Base-by-base conservation (phyloP, 1,140 invertebrate species). In the Babylonia areolata region DNA sequence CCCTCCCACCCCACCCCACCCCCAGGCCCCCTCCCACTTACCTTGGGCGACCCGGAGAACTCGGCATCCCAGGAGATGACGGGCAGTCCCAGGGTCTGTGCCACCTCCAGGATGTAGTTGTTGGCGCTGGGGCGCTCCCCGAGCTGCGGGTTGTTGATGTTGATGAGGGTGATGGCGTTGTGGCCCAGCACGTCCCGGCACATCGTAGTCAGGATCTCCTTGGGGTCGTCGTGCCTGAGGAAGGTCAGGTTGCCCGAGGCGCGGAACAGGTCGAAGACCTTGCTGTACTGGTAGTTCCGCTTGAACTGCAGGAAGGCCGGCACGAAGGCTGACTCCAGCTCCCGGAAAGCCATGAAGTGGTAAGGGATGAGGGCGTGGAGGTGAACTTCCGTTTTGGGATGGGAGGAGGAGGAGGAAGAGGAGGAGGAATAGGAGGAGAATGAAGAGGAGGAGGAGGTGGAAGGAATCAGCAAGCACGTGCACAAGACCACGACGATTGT, bases 41-140 rank as follows among this genome's bases (percentile, higher is more conserved):
- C 89, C 83, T 86, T 78, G 12, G 81, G 37, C 0, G 78, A 78
- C 2, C 87, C 87, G 6, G 81, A 84, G 42, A 82, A 85, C 37
- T 90, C 86, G 3, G 89, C 82, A 81, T 90, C 88, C 89, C 89
- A 90, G 6, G 89, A 89, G 20, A 90, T 85, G 54, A 89, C 77
- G 1, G 89, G 89, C 40, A 90, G 84, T 3, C 89, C 89, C 28
- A 89, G 78, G 75, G 54, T 84, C 31, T 84, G 46, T 9, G 88
- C 87, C 58, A 90, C 58, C 33, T 89, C 81, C 12, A 85, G 39
- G 39, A 90, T 81, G 87, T 90, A 90, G 28, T 84, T 31, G 51
- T 86, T 88, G 23, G 89, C 85, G 15, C 79, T 42, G 23, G 88
- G 64, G 54, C 86, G 31, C 12, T 81, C 33, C n/a, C 81, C 54